Base-by-base conservation (phyloP, 2,113 vertebrate genomes). In the Anolis sagrei region DNA sequence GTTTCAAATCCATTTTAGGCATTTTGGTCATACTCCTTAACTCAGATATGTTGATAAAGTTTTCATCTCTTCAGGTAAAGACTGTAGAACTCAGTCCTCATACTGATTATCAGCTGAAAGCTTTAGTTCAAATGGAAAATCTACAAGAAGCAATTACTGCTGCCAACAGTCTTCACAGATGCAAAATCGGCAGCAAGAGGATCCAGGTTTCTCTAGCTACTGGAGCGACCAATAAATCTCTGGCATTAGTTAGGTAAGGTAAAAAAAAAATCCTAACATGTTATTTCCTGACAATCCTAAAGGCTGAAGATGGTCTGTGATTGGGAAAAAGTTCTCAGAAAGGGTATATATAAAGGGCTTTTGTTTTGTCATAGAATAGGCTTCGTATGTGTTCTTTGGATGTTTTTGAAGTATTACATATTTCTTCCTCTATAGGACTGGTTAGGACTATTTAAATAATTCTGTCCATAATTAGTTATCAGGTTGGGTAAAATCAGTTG, bases 61-160 rank as follows among this genome's bases (percentile, higher is more conserved):
- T 68, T 87, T 64, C 1, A 25, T 82, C 80, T 77, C 83, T 76
- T 21, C 82, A 98, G 98, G 97, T 98, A 88, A 98, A 96, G 92
- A 93, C 89, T 54, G 96, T 99, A 73, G 98, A 99, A 88, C 97
- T 99, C 76, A 99, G 98, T 90, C 98, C 98, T 68, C 98, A 99
- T 87, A 99, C 98, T 1, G 99, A 99, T 92, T 99, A 99, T 89
- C 98, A 99, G 91, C 92, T 99, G 88, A 98, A 97, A 92, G 99
- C 98, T 58, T 95, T 95, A 7, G 93, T 99, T 86, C 98, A 98
- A 91, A 98, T 99, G 98, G 95, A 97, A 84, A 98, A 94, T n/a
- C 94, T 99, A 44, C 98, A 98, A 91, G 98, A 99, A 94, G 98
- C 99, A 0, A 98, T 99, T 44, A 94, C 94, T 44, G 98, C 98